Base-by-base conservation (phyloP, 2,888 invertebrate species). In the Hirudinaria manillensis region DNA sequence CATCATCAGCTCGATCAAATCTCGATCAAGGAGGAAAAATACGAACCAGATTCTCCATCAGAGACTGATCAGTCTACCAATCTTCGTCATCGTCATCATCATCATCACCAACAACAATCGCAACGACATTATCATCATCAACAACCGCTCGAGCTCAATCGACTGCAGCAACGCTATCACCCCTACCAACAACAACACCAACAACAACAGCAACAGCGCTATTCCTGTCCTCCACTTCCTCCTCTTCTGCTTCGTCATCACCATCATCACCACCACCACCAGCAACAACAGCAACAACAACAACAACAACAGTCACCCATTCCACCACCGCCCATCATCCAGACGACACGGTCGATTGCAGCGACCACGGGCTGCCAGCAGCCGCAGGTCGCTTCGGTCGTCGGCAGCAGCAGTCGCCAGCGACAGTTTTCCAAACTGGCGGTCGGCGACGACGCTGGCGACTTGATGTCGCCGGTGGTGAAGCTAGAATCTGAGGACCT, bases 401-500 rank as follows among this genome's bases (percentile, higher is more conserved):
- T 45, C 45, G 10, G 45, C 45, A 45, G 45, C 45, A 10, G 45
- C 45, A 45, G 45, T 45, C 45, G 45, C 16, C 45, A 45, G 45
- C 45, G 45, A 16, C 10, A 10, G 45, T 16, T 45, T 6, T 45
- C 45, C 13, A 45, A 45, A 10, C 45, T 45, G 16, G 16, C 45
- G 53, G 53, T 53, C 24, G 29, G 24, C 24, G 61, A 27, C 21
- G 61, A 61, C n/a, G 61, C 13, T 21, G 61, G 1, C 4, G 29
- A 29, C 29, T 29, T 34, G 16, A 7, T 68, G 68, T n/a, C 36
- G 32, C 68, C 68, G 3, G 3, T 34, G 13, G 72, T 76, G 19
- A 61, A 76, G 56, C 68, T 76, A 34, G 76, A 76, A 19, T 65
- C 73, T 0, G 34, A 51, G 0, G 76, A 76, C 19, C 73, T 76